Base-by-base conservation (phyloP, 53 echinoderm and acorn worm species). In the Stichopus horrens region DNA sequence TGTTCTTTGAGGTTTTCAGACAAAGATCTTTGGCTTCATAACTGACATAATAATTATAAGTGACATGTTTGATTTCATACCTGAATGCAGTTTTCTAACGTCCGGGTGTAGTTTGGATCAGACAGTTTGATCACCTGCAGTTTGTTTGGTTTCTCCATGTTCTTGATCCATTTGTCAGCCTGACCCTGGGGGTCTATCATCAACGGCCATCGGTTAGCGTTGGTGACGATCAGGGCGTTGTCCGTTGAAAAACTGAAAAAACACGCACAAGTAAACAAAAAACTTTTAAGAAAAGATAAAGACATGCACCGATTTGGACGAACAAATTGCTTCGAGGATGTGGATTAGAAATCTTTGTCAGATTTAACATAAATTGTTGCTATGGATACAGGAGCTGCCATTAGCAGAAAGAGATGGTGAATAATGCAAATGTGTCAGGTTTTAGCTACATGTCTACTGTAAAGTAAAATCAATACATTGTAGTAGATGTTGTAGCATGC, bases 121-220 rank as follows among this genome's bases (percentile, higher is more conserved):
- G 95, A 94, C 5, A 99, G 93, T 83, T 99, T 96, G 77, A 99
- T 94, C 88, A 98, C 93, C 74, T 94, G 94, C 9, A 95, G 88
- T 56, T 95, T 93, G 93, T 94, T 93, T 9, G 95, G 93, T 83
- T 94, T 94, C 93, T 99, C 99, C 99, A 96, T 99, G 87, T 99
- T 99, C 87, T 99, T 99, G 88, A 99, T 90, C 99, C 99, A 99
- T 76, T 99, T 99, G 90, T 96, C 94, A 58, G 99, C 99, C 86
- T 99, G 99, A 55, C 96, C 96, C 91, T 99, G 99, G 60, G 99
- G 99, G 90, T 99, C 99, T 60, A 99, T 99, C 99, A 99, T 99
- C 79, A 99, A 88, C 8, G 98, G 99, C 99, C 99, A 99, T 9
- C 96, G 91, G 75, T 94, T 95, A 67, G 95, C 97, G 88, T 97